Evolutionary conservation across 2,888 invertebrate species (phyloP).

Genomic region (Stegophylla sp.): DNA sequence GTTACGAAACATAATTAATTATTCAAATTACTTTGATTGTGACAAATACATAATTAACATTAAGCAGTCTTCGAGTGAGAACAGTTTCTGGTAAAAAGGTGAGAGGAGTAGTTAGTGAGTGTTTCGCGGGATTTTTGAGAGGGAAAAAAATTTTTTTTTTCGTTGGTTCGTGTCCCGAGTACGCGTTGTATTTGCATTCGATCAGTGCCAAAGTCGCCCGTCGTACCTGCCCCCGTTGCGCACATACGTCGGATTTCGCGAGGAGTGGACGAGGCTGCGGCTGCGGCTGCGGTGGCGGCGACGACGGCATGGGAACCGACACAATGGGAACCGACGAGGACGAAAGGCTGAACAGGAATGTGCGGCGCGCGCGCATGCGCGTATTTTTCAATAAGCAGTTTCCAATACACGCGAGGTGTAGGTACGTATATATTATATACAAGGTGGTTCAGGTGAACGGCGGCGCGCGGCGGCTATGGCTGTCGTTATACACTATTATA

Average conservation of each 20-base stretch:
- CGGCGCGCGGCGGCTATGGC: background rate
- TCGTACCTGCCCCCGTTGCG: background rate
- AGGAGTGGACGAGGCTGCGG: slow-evolving; percentile 5
- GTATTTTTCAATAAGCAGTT: slow-evolving; percentile 54
- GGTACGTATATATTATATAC: no score
- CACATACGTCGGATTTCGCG: slow-evolving; percentile 38
- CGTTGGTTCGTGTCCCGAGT: background rate
- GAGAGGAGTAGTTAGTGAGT: no score
- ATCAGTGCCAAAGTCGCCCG: slow-evolving; percentile 33
- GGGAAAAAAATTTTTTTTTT: no score
- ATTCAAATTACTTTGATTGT: no score
- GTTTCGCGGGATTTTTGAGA: no score
- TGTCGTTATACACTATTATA: no score
- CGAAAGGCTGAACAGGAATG: slow-evolving; percentile 50
- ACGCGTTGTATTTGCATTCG: background rate
- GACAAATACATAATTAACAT: no score
- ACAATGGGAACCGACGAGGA: slow-evolving; percentile 38
- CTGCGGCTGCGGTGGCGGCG: no score
- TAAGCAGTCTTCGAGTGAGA: no score
- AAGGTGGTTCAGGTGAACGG: slow-evolving; percentile 9
- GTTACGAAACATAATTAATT: no score
- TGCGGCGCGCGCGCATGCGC: slow-evolving; percentile 46
- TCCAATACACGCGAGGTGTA: slow-evolving; percentile 11
- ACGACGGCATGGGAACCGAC: background rate
- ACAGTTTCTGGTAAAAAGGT: no score